Evolutionary conservation across 2,113 vertebrate species (phyloP), one percentile per base, ranked within the genome.

Genomic region (Rattus rattus): DNA sequence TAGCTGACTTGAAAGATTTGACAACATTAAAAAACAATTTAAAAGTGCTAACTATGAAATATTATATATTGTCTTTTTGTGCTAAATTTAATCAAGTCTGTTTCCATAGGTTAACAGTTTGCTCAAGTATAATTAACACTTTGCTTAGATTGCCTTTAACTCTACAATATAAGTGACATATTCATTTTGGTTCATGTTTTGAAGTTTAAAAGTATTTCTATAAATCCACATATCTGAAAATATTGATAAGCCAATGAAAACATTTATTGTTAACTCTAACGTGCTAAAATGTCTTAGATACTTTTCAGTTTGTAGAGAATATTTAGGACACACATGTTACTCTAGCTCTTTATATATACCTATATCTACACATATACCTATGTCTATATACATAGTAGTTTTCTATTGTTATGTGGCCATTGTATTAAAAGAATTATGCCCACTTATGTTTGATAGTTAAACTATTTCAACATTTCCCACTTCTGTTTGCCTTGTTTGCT

Each of bases 251-350:
- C 81, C 47, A 95, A 73, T 83, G 86, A 95, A 54, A 91, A 52
- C 72, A 96, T 75, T 97, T 96, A 79, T 93, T 92, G 26, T 93
- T 93, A 65, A 91, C 92, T 97, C 84, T 83, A 61, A 91, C 75
- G 83, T 90, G 69, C 54, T 95, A 47, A 98, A 97, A 91, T 95
- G 92, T 91, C 70, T 17, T 84, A 91, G 93, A 87, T 95, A 90
- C 84, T 94, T 97, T 91, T 97, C 95, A 92, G 33, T 96, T 95
- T 97, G 73, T 94, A 86, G 2, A 63, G 43, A 93, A 69, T 90
- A 90, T 95, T 97, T 93, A 76, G 69, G 72, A 90, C 43, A 94
- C 75, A 95, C 11, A 30, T 89, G 49, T 30, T 43, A 88, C 43
- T 43, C 43, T 43, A 43, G 43, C 43, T 43, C 43, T 43, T 3